Evolutionary conservation across 2,888 invertebrate genomes (phyloP), one percentile per base, ranked within the genome.

Genomic region (Tinea trinotella): DNA sequence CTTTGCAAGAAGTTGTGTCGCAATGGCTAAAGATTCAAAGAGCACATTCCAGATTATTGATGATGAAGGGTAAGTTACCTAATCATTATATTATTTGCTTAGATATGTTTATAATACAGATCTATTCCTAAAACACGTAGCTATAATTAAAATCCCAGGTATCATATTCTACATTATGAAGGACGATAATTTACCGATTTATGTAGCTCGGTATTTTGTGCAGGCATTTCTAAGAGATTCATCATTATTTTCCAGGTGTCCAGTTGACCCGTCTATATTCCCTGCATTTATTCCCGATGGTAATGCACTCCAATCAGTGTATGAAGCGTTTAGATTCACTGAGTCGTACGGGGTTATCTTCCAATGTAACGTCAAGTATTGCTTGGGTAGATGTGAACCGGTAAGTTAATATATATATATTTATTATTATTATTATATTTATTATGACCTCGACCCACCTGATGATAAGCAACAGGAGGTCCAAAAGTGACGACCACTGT

Each of bases 361-460:
- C 91, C 97, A 97, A 74, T 97, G 97, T 77, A 97, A 97, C 77
- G 97, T 97, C 64, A 97, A 97, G 73, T 97, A 97, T 76, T 97
- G 97, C 69, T 89, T 97, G 59, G 97, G 97, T 70, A 96, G 95
- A 61, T 97, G 97, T 69, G 96, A 97, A 73, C 95, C 97, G 65
- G 94, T 95, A 82, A 90, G 90, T 83, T 56, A 52, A 5, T 46
- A 35, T 30, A 24, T 53, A 30, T 30, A n/a, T 18, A 13, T 24
- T n/a, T n/a, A n/a, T n/a, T n/a, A n/a, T 19, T 44, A 6, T 9
- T 49, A 17, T 15, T 30, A 30, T n/a, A n/a, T n/a, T n/a, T n/a
- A n/a, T n/a, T n/a, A n/a, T n/a, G n/a, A n/a, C n/a, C n/a, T n/a
- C n/a, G n/a, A n/a, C n/a, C n/a, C n/a, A n/a, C n/a, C n/a, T n/a